Base-by-base conservation (phyloP, 2,797 vertebrate genomes). In the Lepilemur ruficaudatus region DNA sequence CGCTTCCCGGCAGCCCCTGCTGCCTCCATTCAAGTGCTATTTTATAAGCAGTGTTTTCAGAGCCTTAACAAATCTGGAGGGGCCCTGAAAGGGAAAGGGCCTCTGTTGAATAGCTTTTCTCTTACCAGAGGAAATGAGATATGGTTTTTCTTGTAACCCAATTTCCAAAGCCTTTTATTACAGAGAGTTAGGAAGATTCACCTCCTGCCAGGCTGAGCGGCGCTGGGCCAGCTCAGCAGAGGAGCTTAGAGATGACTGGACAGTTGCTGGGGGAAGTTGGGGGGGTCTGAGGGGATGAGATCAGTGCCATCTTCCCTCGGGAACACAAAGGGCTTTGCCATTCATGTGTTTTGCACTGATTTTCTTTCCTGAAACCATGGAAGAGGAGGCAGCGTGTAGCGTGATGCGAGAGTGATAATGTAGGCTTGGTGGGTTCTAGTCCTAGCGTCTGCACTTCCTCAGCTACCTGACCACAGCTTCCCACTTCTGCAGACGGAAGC, bases 161-260 rank as follows among this genome's bases (percentile, higher is more conserved):
- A 91, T 98, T 98, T 97, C 96, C 69, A 95, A 97, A 94, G 80
- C 91, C 96, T 97, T 59, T 96, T 96, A 96, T 98, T 96, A 97
- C 41, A 90, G 67, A 93, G 67, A 17, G 8, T 43, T 73, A 81
- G 92, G 83, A 93, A 95, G 95, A 94, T 95, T 96, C 94, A 83
- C 87, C 81, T 92, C 96, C 91, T 88, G 63, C 93, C 59, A 93
- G 83, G 76, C 80, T 32, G 61, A 48, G 38, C 22, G 2, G 48
- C 85, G 41, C 38, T 70, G 79, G 23, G 32, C n/a, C 55, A 65
- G 28, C 76, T 69, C 32, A 2, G 8, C 89, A 93, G n/a, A 13
- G 32, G n/a, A 87, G 67, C 80, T 79, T 75, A 41, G 89, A 55
- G 69, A 89, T 28, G 23, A 63, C 28, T 2, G 7, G 85, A 48